Evolutionary conservation across 2,113 vertebrate species (phyloP).

Genomic region (Epinephelus lanceolatus): DNA sequence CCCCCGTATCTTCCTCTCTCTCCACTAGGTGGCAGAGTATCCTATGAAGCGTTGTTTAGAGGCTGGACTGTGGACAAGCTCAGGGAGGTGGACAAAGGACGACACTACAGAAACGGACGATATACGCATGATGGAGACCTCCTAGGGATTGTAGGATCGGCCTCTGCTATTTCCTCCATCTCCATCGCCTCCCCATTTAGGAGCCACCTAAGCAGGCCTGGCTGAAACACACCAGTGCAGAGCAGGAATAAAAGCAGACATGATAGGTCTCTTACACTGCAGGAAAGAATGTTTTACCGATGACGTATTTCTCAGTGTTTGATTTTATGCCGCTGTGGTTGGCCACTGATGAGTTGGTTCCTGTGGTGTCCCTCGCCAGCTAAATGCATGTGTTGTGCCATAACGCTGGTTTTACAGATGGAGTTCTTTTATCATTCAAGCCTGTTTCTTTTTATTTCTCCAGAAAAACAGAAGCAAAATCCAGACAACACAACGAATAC

Average conservation of each 20-base stretch:
- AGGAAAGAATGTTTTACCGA: slow-evolving; percentile 18
- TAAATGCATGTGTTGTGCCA: slow-evolving; percentile 34
- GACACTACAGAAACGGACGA: slow-evolving; percentile 91
- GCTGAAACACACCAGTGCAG: neutral
- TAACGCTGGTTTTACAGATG: slow-evolving; percentile 20
- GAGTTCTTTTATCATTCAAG: neutral
- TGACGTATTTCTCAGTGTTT: neutral
- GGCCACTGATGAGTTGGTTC: neutral
- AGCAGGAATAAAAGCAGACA: slow-evolving; percentile 21
- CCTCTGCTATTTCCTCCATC: slow-evolving; percentile 29
- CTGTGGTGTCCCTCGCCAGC: slow-evolving; percentile 21
- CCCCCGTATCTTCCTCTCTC: slow-evolving; percentile 11
- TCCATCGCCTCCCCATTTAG: slow-evolving; percentile 29
- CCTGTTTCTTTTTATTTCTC: neutral
- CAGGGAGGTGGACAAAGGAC: slow-evolving; percentile 88
- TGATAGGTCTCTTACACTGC: neutral
- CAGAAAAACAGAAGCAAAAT: slow-evolving; percentile 10
- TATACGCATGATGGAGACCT: slow-evolving; percentile 95
- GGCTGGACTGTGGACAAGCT: slow-evolving; percentile 85
- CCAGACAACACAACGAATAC: slow-evolving; percentile 42
- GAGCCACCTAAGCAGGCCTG: slow-evolving; percentile 15
- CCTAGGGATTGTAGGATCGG: slow-evolving; percentile 77
- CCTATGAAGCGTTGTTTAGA: slow-evolving; percentile 86
- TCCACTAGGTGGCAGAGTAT: slow-evolving; percentile 88
- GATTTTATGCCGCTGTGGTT: neutral